Evolutionary conservation across 2,888 invertebrate species (phyloP), one percentile per base, ranked within the genome.

Genomic region (Phaedon cochleariae): DNA sequence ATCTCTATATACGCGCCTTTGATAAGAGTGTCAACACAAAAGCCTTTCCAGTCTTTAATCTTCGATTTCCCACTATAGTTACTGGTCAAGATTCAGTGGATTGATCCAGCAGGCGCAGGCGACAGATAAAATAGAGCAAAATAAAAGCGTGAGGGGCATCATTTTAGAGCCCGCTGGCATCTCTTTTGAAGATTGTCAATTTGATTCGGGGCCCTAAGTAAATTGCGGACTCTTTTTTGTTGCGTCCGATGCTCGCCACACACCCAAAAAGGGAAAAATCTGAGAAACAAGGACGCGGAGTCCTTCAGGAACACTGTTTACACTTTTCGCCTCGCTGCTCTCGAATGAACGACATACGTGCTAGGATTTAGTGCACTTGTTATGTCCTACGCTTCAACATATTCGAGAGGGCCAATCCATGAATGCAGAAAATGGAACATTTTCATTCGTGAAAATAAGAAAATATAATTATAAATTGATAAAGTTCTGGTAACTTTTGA

Each of bases 151-250:
- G 81, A 80, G 77, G 79, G 80, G 80, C 74, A 79, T 79, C 80
- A 80, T 79, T 65, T 67, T 67, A 65, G 67, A 64, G 68, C 69
- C 71, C 67, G 68, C 65, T 61, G 70, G 65, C 71, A 70, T 76
- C 79, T 75, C 81, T 80, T 82, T 82, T 83, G 82, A 82, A 81
- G 82, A 81, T 80, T 79, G 79, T 76, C 66, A 66, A 66, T 66
- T 66, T 81, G 82, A 83, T 83, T 83, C 80, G 81, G 81, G 81
- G 80, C 77, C 77, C 81, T 83, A 83, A 83, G 82, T 83, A 83
- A 83, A 83, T 83, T 83, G 83, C 82, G 83, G 82, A 77, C 79
- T 80, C 76, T 78, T 79, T 68, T 71, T 64, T 66, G 9, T 34
- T 37, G 57, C 29, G 29, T 59, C 53, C 31, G 37, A 66, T 34